Evolutionary conservation across 1,140 invertebrate genomes (phyloP).

Genomic region (Drosophila navojoa): DNA sequence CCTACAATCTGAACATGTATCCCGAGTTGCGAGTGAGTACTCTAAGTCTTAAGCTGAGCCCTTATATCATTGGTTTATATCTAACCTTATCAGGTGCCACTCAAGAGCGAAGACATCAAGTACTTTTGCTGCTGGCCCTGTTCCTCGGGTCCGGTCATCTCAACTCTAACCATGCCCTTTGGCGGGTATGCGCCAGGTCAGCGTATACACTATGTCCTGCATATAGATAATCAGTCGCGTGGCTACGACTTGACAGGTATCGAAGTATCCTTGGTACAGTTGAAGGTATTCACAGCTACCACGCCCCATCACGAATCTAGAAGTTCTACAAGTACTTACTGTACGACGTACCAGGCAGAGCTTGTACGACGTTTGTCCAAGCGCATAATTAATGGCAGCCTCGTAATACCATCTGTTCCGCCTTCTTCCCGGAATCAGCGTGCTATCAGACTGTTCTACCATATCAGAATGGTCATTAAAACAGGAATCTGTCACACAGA

Average conservation of each 20-base stretch:
- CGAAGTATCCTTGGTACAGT: constrained; percentile 43
- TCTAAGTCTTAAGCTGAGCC: neutral
- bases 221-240: constrained; percentile 65
- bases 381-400: constrained; percentile 47
- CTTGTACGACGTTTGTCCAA: constrained; percentile 61
- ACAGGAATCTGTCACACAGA: constrained; percentile 58
- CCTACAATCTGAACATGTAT: constrained; percentile 89
- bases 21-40: constrained; percentile 60
- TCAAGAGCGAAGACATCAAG: constrained; percentile 58
- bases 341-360: constrained; percentile 26
- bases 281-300: constrained; percentile 50
- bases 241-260: constrained; percentile 58
- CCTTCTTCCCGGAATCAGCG: constrained; percentile 81
- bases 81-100: constrained; percentile 43
- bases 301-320: constrained; percentile 43
- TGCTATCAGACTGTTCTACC: constrained; percentile 57
- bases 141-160: constrained; percentile 57
- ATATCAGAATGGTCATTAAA: constrained; percentile 49
- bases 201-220: constrained; percentile 52
- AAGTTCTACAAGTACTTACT: constrained; percentile 33
- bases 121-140: constrained; percentile 78
- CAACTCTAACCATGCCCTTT: constrained; percentile 65
- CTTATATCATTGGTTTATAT: too few relatives aligned
- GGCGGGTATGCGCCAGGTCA: constrained; percentile 76
- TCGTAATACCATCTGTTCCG: constrained; percentile 63